Percentiles rank a stretch among this genome's conserved stretches.
Conservation (phyloP, 2,888 invertebrate genomes). For the Spodoptera littoralis region DNA sequence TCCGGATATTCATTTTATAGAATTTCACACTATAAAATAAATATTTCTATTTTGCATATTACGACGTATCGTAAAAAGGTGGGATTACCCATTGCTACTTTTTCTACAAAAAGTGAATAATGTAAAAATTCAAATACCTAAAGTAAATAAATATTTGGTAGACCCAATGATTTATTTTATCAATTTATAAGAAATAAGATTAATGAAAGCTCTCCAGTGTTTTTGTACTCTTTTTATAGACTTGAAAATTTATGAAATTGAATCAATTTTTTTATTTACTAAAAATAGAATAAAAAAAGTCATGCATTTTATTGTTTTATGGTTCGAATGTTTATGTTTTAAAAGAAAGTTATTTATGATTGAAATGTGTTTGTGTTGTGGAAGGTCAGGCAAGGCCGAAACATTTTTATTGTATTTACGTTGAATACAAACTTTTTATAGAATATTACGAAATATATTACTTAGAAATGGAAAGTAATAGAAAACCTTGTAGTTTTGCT, state of each 20-base stretch:
- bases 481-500: too few species aligned
- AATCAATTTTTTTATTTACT: conserved; percentile 7
- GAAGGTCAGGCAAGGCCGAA: conserved; percentile 41
- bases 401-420: conserved; percentile 10
- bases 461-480: too few species aligned
- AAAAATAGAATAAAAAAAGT: conserved; percentile 16
- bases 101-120: conserved; percentile 13
- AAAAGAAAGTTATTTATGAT: conserved; percentile 36
- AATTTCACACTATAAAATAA: conserved; percentile 35
- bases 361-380: not conserved
- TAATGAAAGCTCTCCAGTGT: conserved; percentile 23
- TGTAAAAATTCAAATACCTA: not conserved
- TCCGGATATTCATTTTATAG: conserved; percentile 15
- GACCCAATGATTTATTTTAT: conserved; percentile 27
- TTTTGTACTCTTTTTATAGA: conserved; percentile 12
- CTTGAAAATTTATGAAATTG: conserved; percentile 11
- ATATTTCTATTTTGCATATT: conserved; percentile 47
- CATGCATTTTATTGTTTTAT: conserved; percentile 14
- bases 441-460: too few species aligned
- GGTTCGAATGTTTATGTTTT: conserved; percentile 20
- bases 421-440: not conserved
- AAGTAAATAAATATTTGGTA: conserved; percentile 8
- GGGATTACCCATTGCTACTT: conserved; percentile 45
- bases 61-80: conserved; percentile 32
- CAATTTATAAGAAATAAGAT: conserved; percentile 35